phyloP scores from a whole-genome alignment of 2,113 vertebrate species.

The Prochilodus magdalenae region DNA sequence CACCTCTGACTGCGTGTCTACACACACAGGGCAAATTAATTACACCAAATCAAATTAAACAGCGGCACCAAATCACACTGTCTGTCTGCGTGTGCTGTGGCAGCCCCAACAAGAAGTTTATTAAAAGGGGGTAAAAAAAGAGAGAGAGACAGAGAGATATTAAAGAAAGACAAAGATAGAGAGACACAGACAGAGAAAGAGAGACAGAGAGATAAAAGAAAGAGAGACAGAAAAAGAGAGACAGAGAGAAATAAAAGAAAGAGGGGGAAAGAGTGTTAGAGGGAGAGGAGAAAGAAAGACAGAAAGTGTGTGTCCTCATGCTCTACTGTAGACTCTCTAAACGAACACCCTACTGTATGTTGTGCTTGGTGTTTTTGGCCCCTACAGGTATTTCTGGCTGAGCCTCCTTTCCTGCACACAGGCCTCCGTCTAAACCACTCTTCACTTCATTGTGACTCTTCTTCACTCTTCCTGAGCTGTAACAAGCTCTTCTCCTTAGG shows the following conservation, averaged over 20 bases:
- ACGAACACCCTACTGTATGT: not conserved
- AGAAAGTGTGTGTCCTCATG: not conserved
- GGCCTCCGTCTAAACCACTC: not conserved
- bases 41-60: slow-evolving; percentile 65
- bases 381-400: no score
- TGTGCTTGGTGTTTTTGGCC: not conserved
- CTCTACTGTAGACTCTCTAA: not conserved
- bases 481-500: not conserved
- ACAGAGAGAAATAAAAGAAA: not conserved
- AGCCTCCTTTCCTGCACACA: not conserved
- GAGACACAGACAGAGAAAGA: not conserved
- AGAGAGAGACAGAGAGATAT: not conserved
- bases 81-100: slow-evolving; percentile 49
- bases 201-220: not conserved
- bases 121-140: slow-evolving; percentile 44
- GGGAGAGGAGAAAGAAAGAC: no score
- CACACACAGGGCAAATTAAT: slow-evolving; percentile 60
- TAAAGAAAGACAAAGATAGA: no score
- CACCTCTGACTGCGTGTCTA: slow-evolving; percentile 48
- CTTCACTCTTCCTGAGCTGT: not conserved
- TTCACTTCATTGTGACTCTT: not conserved
- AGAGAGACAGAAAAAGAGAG: not conserved
- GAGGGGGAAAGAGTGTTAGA: no score
- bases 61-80: slow-evolving; percentile 51
- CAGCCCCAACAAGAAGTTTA: slow-evolving; percentile 59